phyloP scores from a whole-genome alignment of 2,797 vertebrate species.

The Nannoperca obscura region DNA sequence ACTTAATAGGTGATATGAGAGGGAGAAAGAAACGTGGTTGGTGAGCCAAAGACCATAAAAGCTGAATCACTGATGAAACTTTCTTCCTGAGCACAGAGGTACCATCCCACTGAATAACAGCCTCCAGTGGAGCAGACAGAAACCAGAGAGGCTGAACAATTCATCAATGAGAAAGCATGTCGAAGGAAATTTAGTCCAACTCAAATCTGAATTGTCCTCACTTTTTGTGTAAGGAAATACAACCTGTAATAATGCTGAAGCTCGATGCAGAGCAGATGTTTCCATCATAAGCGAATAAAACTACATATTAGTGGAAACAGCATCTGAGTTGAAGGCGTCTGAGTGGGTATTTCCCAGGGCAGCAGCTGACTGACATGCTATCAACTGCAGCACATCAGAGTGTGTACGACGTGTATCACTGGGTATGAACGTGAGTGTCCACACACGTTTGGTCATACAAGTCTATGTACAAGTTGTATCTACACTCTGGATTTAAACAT shows the following conservation, averaged over 20 bases:
- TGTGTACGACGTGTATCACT: too few species aligned
- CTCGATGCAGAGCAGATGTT: neutral
- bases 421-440: too few species aligned
- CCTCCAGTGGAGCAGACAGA: constrained; percentile 16
- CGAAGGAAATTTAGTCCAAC: neutral
- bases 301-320: neutral
- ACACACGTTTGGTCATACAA: too few species aligned
- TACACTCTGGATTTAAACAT: too few species aligned
- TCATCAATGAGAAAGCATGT: neutral
- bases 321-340: neutral
- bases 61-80: constrained; percentile 59
- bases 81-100: constrained; percentile 3
- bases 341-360: neutral
- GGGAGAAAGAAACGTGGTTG: neutral
- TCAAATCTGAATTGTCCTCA: neutral
- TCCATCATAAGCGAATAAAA: neutral
- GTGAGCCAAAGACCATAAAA: constrained; percentile 58
- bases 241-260: neutral
- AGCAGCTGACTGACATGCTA: neutral
- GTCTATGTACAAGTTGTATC: too few species aligned
- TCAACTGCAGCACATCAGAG: too few species aligned
- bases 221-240: neutral
- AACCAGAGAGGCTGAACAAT: constrained; percentile 2
- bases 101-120: constrained; percentile 1
- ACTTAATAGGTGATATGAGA: constrained; percentile 52